Percentiles rank a stretch among this genome's conserved stretches.
Evolutionary conservation across 1,140 invertebrate genomes (phyloP).

Genomic region (Tetraneura akinire): DNA sequence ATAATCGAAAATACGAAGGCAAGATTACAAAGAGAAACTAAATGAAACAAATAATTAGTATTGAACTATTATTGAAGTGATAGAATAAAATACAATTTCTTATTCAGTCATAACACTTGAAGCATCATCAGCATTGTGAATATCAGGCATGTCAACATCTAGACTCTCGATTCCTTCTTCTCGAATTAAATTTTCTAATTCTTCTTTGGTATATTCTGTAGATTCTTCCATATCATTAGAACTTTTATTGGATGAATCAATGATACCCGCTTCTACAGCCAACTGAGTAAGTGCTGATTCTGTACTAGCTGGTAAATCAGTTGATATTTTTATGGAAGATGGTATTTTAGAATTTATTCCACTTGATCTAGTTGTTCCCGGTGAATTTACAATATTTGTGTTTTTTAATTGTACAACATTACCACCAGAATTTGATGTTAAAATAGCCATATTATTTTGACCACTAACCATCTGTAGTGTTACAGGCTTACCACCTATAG

Average conservation of each 20-base stretch:
- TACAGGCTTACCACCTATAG: slow-evolving; percentile 55
- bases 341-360: slow-evolving; percentile 29
- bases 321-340: slow-evolving; percentile 55
- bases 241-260: slow-evolving; percentile 58
- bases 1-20: slow-evolving; percentile 2
- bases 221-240: slow-evolving; percentile 24
- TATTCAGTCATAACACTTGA: slow-evolving; percentile 48
- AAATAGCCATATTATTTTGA: slow-evolving; percentile 54
- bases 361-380: slow-evolving; percentile 4
- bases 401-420: slow-evolving; percentile 41
- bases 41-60: slow-evolving; percentile 24
- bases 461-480: slow-evolving; percentile 55
- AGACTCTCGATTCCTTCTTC: slow-evolving; percentile 48
- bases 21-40: slow-evolving; percentile 34
- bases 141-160: slow-evolving; percentile 36
- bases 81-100: slow-evolving; percentile 38
- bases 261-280: slow-evolving; percentile 68
- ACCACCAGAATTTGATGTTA: slow-evolving; percentile 48
- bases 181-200: slow-evolving; percentile 32
- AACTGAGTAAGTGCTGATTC: slow-evolving; percentile 68
- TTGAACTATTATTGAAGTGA: slow-evolving; percentile 8
- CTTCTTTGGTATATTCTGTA: slow-evolving; percentile 3
- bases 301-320: slow-evolving; percentile 67
- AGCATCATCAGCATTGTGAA: slow-evolving; percentile 12
- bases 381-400: slow-evolving; percentile 38